Conservation (phyloP, 1,140 invertebrate genomes). For the Apis dorsata region DNA sequence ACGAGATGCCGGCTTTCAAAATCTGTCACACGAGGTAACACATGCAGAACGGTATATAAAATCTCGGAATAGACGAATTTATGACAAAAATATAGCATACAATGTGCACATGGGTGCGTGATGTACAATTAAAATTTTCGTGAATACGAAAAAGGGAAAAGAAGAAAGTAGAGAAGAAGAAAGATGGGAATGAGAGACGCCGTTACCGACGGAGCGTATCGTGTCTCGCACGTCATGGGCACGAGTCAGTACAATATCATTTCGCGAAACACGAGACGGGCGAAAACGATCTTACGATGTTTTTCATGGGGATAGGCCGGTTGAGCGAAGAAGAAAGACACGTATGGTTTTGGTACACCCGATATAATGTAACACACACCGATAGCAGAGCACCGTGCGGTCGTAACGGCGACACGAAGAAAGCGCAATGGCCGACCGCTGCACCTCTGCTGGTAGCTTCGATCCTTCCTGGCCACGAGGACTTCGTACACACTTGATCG, state of each 20-base stretch:
- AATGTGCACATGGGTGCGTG: neutral
- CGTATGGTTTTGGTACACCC: constrained; percentile 24
- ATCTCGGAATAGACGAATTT: neutral
- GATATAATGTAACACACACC: constrained; percentile 47
- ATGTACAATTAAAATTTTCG: no score
- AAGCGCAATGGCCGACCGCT: constrained; percentile 65
- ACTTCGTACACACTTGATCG: constrained; percentile 16
- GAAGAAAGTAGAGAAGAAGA: neutral
- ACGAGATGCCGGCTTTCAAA: constrained; percentile 27
- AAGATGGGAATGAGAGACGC: neutral
- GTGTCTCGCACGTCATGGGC: constrained; percentile 35
- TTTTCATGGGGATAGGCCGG: neutral
- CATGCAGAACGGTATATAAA: neutral
- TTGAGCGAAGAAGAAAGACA: neutral
- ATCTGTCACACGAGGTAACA: constrained; percentile 42
- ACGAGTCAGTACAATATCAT: constrained; percentile 18
- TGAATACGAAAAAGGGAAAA: neutral
- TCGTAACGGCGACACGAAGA: constrained; percentile 54
- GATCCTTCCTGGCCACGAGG: constrained; percentile 41
- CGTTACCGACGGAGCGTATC: constrained; percentile 56
- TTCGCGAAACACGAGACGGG: constrained; percentile 36
- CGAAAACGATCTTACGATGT: constrained; percentile 32
- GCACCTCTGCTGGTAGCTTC: constrained; percentile 52
- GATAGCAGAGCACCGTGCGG: constrained; percentile 56
- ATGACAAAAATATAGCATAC: neutral